Conservation (phyloP, 2,888 invertebrate genomes). For the Troglohyphantes excavatus region DNA sequence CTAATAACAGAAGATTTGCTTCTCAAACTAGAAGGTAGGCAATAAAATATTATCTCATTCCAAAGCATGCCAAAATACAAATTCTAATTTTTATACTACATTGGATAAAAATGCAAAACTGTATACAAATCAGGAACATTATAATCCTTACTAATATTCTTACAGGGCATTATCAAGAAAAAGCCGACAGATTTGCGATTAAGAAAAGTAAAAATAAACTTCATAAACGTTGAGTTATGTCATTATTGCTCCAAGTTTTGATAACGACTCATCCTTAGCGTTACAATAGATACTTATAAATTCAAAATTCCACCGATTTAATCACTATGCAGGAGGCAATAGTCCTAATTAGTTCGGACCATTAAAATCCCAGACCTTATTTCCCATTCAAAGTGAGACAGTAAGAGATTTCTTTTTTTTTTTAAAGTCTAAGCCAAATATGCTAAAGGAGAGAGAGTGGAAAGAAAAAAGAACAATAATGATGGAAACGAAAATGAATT, state of each 20-base stretch:
- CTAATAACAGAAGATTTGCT: too few relatives aligned
- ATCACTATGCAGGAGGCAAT: constrained; percentile 15
- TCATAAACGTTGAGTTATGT: neutral
- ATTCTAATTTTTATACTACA: too few relatives aligned
- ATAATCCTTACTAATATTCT: neutral
- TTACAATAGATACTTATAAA: constrained; percentile 61
- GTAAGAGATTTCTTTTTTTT: constrained; percentile 49
- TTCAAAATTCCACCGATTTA: constrained; percentile 58
- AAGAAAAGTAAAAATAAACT: neutral
- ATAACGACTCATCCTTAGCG: constrained; percentile 6
- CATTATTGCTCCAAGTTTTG: neutral
- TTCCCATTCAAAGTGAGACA: constrained; percentile 45
- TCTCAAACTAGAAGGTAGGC: too few relatives aligned
- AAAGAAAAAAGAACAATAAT: constrained; percentile 27
- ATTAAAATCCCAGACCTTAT: constrained; percentile 48
- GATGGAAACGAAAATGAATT: constrained; percentile 68
- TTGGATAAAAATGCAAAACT: neutral
- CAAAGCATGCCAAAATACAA: too few relatives aligned
- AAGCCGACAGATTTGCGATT: neutral
- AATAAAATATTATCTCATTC: too few relatives aligned
- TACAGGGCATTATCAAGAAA: constrained; percentile 1
- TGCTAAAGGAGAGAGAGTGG: neutral
- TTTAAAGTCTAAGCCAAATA: constrained; percentile 21
- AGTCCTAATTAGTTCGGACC: constrained; percentile 57
- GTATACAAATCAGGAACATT: neutral